Evolutionary conservation across 2,888 invertebrate genomes (phyloP).

Genomic region (Rhyacophila evoluta): DNA sequence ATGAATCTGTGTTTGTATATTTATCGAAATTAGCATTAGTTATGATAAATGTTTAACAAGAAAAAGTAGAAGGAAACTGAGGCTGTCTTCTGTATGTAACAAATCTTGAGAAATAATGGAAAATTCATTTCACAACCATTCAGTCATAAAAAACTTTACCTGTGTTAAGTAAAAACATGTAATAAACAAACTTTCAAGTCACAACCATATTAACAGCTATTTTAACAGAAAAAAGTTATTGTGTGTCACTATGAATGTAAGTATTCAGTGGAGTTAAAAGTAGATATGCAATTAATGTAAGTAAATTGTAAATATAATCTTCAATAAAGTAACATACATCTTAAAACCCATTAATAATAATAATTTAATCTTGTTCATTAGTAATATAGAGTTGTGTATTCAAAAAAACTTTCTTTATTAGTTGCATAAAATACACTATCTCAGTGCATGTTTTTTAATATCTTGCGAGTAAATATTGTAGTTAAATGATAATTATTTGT

Average conservation of each 20-base stretch:
- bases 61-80: too few species aligned
- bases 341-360: slow-evolving; percentile 2
- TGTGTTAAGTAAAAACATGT: neutral
- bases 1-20: too few species aligned
- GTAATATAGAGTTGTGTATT: neutral
- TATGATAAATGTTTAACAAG: too few species aligned
- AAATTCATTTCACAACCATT: neutral
- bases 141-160: neutral
- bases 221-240: neutral
- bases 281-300: neutral
- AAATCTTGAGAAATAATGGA: too few species aligned
- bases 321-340: neutral
- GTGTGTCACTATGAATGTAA: neutral
- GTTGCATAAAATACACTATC: slow-evolving; percentile 26
- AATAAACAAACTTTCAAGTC: neutral
- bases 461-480: too few species aligned
- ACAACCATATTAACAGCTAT: slow-evolving; percentile 14
- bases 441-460: too few species aligned
- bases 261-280: neutral
- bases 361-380: neutral
- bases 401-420: neutral
- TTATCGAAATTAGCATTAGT: too few species aligned
- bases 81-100: too few species aligned
- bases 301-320: slow-evolving; percentile 20
- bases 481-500: too few species aligned